These are phyloP conservation scores for Sesia bembeciformis DNA, from an alignment of 2,888 invertebrate species.

Conservation along the genomic window DNA sequence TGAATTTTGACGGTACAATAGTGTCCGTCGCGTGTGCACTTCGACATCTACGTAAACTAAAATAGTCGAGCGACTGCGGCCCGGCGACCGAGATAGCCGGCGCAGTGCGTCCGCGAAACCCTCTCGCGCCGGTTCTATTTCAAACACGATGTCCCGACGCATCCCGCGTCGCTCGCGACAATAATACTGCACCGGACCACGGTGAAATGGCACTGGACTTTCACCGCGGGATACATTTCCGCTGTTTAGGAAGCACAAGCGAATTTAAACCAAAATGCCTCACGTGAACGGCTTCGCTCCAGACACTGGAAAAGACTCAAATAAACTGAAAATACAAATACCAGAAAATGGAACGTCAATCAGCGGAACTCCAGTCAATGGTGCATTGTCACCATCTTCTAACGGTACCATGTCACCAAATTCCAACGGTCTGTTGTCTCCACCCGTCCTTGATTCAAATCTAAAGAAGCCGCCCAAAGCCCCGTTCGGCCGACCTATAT, in stretches of 20 bases:
- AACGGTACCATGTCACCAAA: conserved; percentile 51
- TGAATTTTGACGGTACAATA: conserved; percentile 51
- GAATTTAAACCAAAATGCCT: conserved; percentile 48
- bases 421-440: conserved; percentile 9
- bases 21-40: conserved; percentile 59
- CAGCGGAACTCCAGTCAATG: conserved; percentile 15
- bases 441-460: conserved; percentile 52
- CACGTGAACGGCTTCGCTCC: conserved; percentile 31
- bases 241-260: conserved; percentile 57
- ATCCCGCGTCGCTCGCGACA: conserved; percentile 53
- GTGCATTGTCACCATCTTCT: conserved; percentile 34
- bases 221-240: conserved; percentile 57
- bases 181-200: conserved; percentile 48
- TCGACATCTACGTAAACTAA: conserved; percentile 71
- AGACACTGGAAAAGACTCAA: conserved; percentile 10
- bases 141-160: conserved; percentile 53
- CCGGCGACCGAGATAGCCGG: conserved; percentile 70
- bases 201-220: conserved; percentile 67
- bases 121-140: conserved; percentile 72
- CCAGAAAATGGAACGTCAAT: conserved; percentile 30
- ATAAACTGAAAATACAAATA: conserved; percentile 47
- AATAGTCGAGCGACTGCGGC: conserved; percentile 65
- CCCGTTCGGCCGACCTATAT: conserved; percentile 44
- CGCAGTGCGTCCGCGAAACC: conserved; percentile 65
- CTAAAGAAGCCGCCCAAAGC: conserved; percentile 61